Conservation (phyloP, 2,888 invertebrate species). For the Leptopterna dolabrata region DNA sequence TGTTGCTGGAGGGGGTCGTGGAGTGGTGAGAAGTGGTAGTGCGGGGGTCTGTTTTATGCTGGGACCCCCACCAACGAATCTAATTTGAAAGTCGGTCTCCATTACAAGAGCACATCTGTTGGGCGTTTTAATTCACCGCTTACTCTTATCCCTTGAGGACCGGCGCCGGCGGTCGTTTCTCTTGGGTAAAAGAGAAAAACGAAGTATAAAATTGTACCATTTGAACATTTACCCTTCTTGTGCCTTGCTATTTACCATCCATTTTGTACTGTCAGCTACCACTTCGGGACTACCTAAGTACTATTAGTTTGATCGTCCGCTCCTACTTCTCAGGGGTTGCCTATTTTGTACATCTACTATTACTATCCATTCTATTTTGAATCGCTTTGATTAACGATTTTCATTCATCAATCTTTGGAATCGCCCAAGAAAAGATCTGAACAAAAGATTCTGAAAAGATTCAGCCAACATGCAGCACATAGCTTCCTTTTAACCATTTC, state of each 20-base stretch:
- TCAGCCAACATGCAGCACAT: too few relatives aligned
- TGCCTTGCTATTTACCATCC: conserved; percentile 33
- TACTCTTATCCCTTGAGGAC: conserved; percentile 24
- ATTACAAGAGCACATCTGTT: conserved; percentile 51
- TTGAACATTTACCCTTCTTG: conserved; percentile 22
- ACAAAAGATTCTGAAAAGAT: too few relatives aligned
- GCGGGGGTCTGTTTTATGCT: conserved; percentile 5
- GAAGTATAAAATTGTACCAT: conserved; percentile 39
- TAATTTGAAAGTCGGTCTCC: conserved; percentile 52
- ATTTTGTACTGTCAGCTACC: conserved; percentile 5
- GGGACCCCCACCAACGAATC: conserved; percentile 35
- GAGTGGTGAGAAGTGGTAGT: background rate
- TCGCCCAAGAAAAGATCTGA: too few relatives aligned
- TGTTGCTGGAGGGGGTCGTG: background rate
- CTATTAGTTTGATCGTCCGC: too few relatives aligned
- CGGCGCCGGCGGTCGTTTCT: background rate
- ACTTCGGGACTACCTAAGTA: conserved; percentile 20
- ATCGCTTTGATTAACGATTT: too few relatives aligned
- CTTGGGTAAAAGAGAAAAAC: background rate
- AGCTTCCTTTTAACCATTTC: too few relatives aligned
- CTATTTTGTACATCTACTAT: too few relatives aligned
- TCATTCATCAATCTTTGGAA: too few relatives aligned
- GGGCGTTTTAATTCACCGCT: conserved; percentile 47
- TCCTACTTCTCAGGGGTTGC: too few relatives aligned
- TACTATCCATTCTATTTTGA: too few relatives aligned